These are phyloP conservation scores for Corydoras sp. DNA, from an alignment of 2,113 vertebrate species.

Conservation along the genomic window DNA sequence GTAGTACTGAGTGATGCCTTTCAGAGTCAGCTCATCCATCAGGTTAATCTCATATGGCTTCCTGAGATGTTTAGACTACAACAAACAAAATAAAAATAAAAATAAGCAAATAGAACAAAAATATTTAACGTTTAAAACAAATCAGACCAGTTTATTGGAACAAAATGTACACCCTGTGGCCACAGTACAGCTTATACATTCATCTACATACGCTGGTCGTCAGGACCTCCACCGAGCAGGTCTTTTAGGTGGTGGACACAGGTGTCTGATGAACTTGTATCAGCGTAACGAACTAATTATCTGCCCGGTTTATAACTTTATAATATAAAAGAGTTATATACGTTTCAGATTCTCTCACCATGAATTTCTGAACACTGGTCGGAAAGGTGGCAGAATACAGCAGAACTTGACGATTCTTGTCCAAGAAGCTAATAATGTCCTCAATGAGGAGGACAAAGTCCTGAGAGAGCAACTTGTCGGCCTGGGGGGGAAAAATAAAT, in stretches of 20 bases:
- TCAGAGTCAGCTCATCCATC: slow-evolving; percentile 77
- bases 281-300: no score
- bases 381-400: slow-evolving; percentile 77
- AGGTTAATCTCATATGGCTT: slow-evolving; percentile 76
- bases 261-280: no score
- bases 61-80: slow-evolving; percentile 65
- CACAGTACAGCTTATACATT: no score
- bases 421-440: slow-evolving; percentile 72
- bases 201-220: no score
- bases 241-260: no score
- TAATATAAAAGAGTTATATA: no score
- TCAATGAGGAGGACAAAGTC: slow-evolving; percentile 72
- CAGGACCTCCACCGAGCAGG: no score
- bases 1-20: slow-evolving; percentile 74
- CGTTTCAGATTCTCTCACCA: slow-evolving; percentile 53
- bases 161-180: no score
- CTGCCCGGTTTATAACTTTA: no score
- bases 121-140: no score
- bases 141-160: no score
- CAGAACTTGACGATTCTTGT: slow-evolving; percentile 71
- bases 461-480: slow-evolving; percentile 76
- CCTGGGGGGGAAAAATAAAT: slow-evolving; percentile 43
- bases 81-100: background rate
- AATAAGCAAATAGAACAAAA: no score
- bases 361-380: slow-evolving; percentile 74